Percentiles rank a stretch among this genome's conserved stretches.
Conservation (phyloP, 1,140 invertebrate species). For the Brachionus koreanus region DNA sequence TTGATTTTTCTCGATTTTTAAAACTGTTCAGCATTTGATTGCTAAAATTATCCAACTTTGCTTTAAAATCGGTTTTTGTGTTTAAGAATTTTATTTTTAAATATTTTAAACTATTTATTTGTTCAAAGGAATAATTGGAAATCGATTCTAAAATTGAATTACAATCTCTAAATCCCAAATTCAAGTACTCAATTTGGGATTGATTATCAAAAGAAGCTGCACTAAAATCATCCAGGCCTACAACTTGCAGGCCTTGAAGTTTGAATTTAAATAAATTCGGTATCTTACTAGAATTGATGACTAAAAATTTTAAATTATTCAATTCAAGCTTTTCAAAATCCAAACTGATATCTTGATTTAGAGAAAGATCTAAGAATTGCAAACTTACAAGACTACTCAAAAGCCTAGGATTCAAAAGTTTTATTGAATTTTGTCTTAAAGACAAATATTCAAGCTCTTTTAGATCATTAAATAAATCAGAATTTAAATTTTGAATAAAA, state of each 20-base stretch:
- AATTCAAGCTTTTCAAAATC: background rate
- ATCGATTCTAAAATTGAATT: background rate
- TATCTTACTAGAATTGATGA: background rate
- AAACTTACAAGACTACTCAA: background rate
- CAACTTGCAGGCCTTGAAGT: background rate
- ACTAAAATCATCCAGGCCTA: background rate
- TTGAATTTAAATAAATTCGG: background rate
- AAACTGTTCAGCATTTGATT: background rate
- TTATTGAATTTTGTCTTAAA: background rate
- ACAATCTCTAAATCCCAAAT: background rate
- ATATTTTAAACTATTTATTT: background rate
- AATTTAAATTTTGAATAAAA: background rate
- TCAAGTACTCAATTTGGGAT: background rate
- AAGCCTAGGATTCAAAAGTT: background rate
- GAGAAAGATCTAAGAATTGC: background rate
- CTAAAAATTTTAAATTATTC: background rate
- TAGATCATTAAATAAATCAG: background rate
- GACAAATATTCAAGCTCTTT: background rate
- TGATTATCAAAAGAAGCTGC: background rate
- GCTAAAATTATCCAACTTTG: background rate
- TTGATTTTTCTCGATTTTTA: background rate
- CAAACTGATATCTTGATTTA: background rate
- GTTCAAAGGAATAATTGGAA: background rate
- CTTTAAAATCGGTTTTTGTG: background rate
- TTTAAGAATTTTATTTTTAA: background rate